Percentiles rank a stretch among this genome's conserved stretches.
Conservation (phyloP, 2,797 vertebrate genomes). For the Galago senegalensis region DNA sequence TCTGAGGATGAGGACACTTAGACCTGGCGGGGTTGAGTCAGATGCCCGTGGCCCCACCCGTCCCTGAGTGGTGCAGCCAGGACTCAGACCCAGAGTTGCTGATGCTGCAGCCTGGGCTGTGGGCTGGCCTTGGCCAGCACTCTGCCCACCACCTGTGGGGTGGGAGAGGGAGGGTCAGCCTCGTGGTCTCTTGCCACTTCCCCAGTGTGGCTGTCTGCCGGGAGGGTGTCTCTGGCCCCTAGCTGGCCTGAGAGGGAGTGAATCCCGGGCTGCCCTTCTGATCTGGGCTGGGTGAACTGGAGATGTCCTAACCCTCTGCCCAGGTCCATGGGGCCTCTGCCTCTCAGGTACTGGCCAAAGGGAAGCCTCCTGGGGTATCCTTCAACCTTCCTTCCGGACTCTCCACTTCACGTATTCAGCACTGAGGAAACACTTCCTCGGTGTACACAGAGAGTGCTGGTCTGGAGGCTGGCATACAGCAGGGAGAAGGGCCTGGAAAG, state of each 20-base stretch:
- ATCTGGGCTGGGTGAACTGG: not conserved
- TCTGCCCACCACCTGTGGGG: not conserved
- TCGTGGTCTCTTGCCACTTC: rapidly evolving
- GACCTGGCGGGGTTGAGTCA: not conserved
- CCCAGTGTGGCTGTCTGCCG: not conserved
- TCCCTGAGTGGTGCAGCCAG: rapidly evolving
- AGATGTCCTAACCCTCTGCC: not conserved
- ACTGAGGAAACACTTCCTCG: rapidly evolving
- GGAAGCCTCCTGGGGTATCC: too few species aligned
- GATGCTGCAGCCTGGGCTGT: not conserved
- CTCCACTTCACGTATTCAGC: not conserved
- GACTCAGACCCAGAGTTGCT: not conserved
- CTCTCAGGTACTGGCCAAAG: not conserved
- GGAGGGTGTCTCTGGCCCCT: not conserved
- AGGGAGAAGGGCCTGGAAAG: not conserved
- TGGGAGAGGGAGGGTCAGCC: not conserved
- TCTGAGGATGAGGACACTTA: not conserved
- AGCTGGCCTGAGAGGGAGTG: not conserved
- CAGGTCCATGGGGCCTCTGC: not conserved
- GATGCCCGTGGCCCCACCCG: rapidly evolving
- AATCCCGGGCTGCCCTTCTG: not conserved
- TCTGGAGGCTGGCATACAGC: not conserved
- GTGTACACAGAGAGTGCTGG: not conserved
- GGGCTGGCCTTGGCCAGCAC: not conserved
- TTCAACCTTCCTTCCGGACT: not conserved